A percentile compares a stretch with the other conserved stretches of the same genome.
phyloP scores from a whole-genome alignment of 2,113 vertebrate genomes.

The Sterrhoptilus dennistouni region DNA sequence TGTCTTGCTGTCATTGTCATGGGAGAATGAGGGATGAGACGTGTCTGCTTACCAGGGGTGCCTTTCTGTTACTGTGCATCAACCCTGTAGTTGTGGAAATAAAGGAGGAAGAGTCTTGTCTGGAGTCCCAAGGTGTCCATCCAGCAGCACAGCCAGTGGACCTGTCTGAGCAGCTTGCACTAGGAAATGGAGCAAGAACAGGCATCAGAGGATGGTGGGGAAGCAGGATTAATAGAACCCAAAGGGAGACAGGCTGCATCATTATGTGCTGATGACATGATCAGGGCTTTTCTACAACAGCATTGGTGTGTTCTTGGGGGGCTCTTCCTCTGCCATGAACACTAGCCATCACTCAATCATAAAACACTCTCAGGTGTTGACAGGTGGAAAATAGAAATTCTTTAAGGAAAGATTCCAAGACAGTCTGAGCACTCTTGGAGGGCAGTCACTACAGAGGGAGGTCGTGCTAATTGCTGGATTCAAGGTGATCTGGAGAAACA shows the following conservation, averaged over 20 bases:
- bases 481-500: neutral
- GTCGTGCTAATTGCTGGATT: neutral
- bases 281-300: neutral
- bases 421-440: neutral
- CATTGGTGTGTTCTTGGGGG: neutral
- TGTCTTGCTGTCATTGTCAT: neutral
- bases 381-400: neutral
- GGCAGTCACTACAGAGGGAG: neutral
- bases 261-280: neutral
- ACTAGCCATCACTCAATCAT: neutral
- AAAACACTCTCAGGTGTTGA: neutral
- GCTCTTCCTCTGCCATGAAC: neutral
- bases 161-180: neutral
- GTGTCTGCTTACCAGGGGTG: neutral
- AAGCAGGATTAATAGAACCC: slow-evolving; percentile 36
- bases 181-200: neutral
- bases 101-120: neutral
- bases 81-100: neutral
- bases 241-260: neutral
- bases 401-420: neutral
- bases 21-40: neutral
- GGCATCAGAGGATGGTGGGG: neutral
- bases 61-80: neutral
- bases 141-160: neutral
- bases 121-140: neutral